Evolutionary conservation across 2,888 invertebrate genomes (phyloP).

Genomic region (Diadegma fenestrale): DNA sequence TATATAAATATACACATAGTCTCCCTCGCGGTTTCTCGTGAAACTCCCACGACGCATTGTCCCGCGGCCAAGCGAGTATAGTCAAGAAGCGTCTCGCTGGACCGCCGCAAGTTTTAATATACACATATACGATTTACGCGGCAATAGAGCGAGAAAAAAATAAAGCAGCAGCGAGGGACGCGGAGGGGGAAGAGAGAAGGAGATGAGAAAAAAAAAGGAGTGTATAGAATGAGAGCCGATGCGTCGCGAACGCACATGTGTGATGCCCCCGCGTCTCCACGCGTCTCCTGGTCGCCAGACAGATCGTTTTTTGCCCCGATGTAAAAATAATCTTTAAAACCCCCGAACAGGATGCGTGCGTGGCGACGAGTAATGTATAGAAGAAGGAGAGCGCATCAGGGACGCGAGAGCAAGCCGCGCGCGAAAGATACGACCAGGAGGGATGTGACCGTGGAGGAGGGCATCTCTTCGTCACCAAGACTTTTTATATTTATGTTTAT

Average conservation of each 20-base stretch:
- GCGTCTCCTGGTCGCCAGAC: conserved; percentile 82
- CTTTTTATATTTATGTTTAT: conserved; percentile 73
- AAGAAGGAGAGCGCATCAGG: conserved; percentile 64
- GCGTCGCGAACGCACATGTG: conserved; percentile 68
- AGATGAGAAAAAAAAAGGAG: conserved; percentile 49
- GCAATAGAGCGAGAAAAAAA: conserved; percentile 50
- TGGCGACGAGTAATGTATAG: conserved; percentile 45
- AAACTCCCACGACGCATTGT: conserved; percentile 75
- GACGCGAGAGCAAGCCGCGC: conserved; percentile 20
- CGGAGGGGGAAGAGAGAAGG: neutral
- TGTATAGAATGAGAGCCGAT: conserved; percentile 58
- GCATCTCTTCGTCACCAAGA: conserved; percentile 81
- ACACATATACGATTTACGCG: conserved; percentile 30
- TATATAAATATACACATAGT: conserved; percentile 5
- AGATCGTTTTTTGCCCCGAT: conserved; percentile 84
- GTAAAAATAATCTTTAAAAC: conserved; percentile 85
- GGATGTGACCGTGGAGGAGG: conserved; percentile 53
- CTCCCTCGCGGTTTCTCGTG: conserved; percentile 54
- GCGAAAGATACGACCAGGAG: conserved; percentile 61
- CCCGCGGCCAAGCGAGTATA: conserved; percentile 52
- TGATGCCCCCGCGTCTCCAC: conserved; percentile 56
- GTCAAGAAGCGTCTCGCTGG: conserved; percentile 64
- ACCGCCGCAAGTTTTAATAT: conserved; percentile 61
- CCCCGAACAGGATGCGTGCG: conserved; percentile 84
- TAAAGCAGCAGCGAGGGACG: conserved; percentile 5